Percentiles rank a stretch among this genome's conserved stretches.
These are phyloP conservation scores for Tanypteryx hageni DNA, from an alignment of 2,888 invertebrate genomes.

Conservation along the genomic window DNA sequence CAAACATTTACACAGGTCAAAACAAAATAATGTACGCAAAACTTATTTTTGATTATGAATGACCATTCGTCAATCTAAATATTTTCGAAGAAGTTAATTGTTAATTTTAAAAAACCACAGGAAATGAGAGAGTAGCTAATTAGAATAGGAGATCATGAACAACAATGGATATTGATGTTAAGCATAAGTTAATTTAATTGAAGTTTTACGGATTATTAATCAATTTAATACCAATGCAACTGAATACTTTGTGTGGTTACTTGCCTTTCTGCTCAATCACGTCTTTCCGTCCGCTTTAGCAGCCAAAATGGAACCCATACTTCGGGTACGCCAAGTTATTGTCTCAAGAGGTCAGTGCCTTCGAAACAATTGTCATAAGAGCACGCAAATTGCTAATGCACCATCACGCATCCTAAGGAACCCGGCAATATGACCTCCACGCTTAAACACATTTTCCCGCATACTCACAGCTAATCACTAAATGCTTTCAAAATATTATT, in stretches of 20 bases:
- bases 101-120: background rate
- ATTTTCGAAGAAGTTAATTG: background rate
- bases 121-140: background rate
- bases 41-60: background rate
- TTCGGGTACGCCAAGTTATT: slow-evolving; percentile 79
- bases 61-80: background rate
- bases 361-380: background rate
- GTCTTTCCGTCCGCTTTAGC: slow-evolving; percentile 70
- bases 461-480: too few relatives aligned
- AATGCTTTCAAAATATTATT: too few relatives aligned
- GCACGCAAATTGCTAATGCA: slow-evolving; percentile 40
- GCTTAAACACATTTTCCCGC: background rate
- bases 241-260: background rate
- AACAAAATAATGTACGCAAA: background rate
- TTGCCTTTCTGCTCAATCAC: background rate
- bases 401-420: slow-evolving; percentile 38
- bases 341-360: slow-evolving; percentile 71
- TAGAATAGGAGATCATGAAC: background rate
- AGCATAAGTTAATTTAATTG: slow-evolving; percentile 52
- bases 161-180: slow-evolving; percentile 64
- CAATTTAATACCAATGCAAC: background rate
- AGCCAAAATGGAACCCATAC: slow-evolving; percentile 78
- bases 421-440: slow-evolving; percentile 10
- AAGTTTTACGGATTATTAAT: slow-evolving; percentile 33
- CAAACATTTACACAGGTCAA: background rate